A percentile compares a stretch with the other conserved stretches of the same genome.
Evolutionary conservation across 2,888 invertebrate species (phyloP).

Genomic region (Amblyteles armatorius): DNA sequence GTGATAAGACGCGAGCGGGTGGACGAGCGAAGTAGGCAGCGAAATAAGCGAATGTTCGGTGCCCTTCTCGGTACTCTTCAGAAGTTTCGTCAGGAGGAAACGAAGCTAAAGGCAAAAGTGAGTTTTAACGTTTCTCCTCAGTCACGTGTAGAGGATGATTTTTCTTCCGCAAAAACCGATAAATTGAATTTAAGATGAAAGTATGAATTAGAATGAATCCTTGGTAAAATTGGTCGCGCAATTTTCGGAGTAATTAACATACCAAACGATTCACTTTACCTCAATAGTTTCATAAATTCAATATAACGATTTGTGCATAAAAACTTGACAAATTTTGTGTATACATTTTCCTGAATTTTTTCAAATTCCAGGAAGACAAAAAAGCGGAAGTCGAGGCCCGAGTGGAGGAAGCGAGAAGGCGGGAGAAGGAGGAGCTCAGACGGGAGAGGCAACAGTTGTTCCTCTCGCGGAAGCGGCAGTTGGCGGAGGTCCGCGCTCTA

Average conservation of each 20-base stretch:
- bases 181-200: background rate
- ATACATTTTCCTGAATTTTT: background rate
- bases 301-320: background rate
- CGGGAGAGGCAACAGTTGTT: conserved; percentile 94
- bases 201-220: background rate
- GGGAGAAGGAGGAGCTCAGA: conserved; percentile 94
- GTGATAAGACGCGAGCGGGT: conserved; percentile 93
- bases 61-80: conserved; percentile 97
- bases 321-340: background rate
- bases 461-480: conserved; percentile 93
- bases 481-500: conserved; percentile 94
- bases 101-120: conserved; percentile 93
- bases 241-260: background rate
- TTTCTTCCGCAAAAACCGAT: background rate
- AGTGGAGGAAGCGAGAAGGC: conserved; percentile 95
- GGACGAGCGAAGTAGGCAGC: conserved; percentile 92
- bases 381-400: conserved; percentile 96
- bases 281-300: background rate
- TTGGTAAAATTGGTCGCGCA: background rate
- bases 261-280: background rate
- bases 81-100: conserved; percentile 97
- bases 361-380: conserved; percentile 89
- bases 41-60: conserved; percentile 98
- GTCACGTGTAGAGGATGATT: background rate
- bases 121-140: conserved; percentile 38